Evolutionary conservation across 2,888 invertebrate genomes (phyloP).

Genomic region (Cosmorhoe ocellata): DNA sequence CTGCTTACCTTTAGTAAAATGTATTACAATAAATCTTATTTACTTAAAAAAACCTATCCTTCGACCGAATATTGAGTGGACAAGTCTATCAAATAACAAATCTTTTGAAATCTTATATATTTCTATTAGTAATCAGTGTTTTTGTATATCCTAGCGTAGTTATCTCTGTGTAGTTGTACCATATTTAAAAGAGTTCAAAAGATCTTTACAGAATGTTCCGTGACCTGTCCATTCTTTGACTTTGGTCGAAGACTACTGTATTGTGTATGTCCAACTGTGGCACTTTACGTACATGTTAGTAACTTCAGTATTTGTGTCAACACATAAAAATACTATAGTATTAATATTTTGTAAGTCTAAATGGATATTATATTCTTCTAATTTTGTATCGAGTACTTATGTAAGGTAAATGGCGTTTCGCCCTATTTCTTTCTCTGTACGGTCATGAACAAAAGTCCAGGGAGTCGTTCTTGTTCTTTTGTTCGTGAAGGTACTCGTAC

Average conservation of each 20-base stretch:
- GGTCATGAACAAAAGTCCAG: constrained; percentile 23
- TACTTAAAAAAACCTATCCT: constrained; percentile 10
- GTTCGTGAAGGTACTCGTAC: constrained; percentile 45
- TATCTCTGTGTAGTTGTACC: neutral
- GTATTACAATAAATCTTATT: constrained; percentile 1
- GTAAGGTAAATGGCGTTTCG: constrained; percentile 49
- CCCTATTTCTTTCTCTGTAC: constrained; percentile 30
- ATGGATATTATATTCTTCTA: constrained; percentile 82
- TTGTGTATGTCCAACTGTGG: constrained; percentile 45
- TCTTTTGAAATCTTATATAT: constrained; percentile 3
- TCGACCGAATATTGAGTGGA: constrained; percentile 27
- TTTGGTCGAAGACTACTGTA: constrained; percentile 27
- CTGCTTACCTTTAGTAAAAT: constrained; percentile 1
- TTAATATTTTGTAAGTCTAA: constrained; percentile 78
- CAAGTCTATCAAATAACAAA: constrained; percentile 1
- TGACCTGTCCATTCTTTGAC: constrained; percentile 28
- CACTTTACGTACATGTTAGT: constrained; percentile 55
- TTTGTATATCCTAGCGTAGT: too few relatives aligned
- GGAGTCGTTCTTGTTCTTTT: constrained; percentile 18
- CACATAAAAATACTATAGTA: constrained; percentile 59
- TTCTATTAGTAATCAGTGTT: constrained; percentile 11
- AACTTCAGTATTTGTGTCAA: constrained; percentile 70
- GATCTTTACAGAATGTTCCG: neutral
- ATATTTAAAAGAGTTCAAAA: neutral
- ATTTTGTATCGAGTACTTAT: constrained; percentile 73